Evolutionary conservation across 1,140 invertebrate genomes (phyloP).

Genomic region (Temnothorax curvispinosus): DNA sequence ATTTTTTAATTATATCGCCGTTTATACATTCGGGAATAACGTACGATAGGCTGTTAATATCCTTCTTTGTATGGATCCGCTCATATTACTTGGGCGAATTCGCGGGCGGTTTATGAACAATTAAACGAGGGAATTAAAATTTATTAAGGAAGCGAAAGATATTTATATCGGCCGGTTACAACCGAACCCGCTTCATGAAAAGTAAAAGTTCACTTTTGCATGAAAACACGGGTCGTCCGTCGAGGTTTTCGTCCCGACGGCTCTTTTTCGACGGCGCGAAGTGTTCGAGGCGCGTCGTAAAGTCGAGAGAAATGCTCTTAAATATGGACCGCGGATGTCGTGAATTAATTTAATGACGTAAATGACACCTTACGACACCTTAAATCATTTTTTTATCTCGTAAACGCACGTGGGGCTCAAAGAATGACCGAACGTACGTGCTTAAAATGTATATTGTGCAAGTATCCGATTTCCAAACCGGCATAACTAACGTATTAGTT

Average conservation of each 20-base stretch:
- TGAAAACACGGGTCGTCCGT: background rate
- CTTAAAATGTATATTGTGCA: slow-evolving; percentile 42
- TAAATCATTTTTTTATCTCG: slow-evolving; percentile 45
- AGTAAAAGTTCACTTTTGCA: background rate
- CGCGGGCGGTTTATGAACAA: slow-evolving; percentile 58
- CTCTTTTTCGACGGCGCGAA: background rate
- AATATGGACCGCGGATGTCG: slow-evolving; percentile 10
- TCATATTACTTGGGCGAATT: background rate
- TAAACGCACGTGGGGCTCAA: background rate
- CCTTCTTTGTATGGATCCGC: background rate
- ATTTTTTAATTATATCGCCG: slow-evolving; percentile 22
- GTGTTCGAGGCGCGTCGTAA: background rate
- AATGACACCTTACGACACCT: slow-evolving; percentile 36
- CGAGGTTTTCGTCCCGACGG: background rate
- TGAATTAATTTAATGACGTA: slow-evolving; percentile 53
- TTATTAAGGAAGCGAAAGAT: slow-evolving; percentile 53
- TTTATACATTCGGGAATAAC: background rate
- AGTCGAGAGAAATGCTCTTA: background rate
- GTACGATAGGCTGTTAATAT: slow-evolving; percentile 12
- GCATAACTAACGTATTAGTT: slow-evolving; percentile 10
- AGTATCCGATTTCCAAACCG: background rate
- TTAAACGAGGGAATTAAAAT: slow-evolving; percentile 62
- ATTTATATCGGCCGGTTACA: slow-evolving; percentile 43
- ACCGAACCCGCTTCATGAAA: background rate
- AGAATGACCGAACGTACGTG: background rate